phyloP scores from a whole-genome alignment of 2,888 invertebrate species.

The Meteorus colon region DNA sequence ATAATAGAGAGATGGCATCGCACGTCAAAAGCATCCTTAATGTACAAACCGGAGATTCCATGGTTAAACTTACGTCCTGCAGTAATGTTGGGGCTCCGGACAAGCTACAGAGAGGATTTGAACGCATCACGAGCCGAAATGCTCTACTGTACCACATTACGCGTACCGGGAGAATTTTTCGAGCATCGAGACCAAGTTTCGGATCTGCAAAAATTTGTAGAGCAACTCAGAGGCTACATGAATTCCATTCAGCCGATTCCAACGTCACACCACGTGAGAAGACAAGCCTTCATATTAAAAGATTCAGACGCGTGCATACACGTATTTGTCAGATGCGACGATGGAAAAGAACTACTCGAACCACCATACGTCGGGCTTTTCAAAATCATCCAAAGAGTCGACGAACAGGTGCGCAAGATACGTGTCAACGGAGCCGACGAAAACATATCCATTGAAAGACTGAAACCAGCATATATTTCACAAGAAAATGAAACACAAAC shows the following conservation, averaged over 20 bases:
- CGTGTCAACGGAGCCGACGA: conserved; percentile 32
- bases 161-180: conserved; percentile 54
- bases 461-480: conserved; percentile 24
- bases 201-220: conserved; percentile 46
- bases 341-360: conserved; percentile 44
- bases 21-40: conserved; percentile 67
- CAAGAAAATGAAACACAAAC: no score
- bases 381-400: conserved; percentile 35
- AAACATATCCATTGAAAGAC: conserved; percentile 20
- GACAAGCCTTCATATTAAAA: conserved; percentile 32
- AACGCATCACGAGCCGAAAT: conserved; percentile 49
- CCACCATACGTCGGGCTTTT: conserved; percentile 47
- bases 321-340: conserved; percentile 42
- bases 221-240: conserved; percentile 46
- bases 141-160: conserved; percentile 48
- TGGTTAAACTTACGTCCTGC: conserved; percentile 62
- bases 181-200: conserved; percentile 20
- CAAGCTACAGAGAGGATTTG: conserved; percentile 54
- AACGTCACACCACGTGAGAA: conserved; percentile 44
- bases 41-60: conserved; percentile 49
- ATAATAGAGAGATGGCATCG: conserved; percentile 70
- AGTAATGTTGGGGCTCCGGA: conserved; percentile 63
- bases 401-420: conserved; percentile 34
- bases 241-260: conserved; percentile 40
- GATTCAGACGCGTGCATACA: conserved; percentile 39